Evolutionary conservation across 37 sponge, comb jelly and placozoan species (phyloP).

Genomic region (Oopsacas minuta): DNA sequence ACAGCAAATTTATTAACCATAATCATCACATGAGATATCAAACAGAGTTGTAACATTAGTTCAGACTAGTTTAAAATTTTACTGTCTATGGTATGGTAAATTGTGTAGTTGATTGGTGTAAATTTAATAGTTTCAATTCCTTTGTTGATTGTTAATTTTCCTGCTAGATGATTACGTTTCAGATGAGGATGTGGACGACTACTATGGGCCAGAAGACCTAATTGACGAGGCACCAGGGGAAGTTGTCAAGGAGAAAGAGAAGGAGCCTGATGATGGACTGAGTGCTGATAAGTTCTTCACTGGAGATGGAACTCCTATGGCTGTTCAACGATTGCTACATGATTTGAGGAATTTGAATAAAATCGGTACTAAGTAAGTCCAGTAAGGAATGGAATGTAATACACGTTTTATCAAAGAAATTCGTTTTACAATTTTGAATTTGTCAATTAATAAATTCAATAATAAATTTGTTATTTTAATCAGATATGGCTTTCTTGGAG

Average conservation of each 20-base stretch:
- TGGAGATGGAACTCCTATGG: constrained; percentile 53
- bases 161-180: not conserved
- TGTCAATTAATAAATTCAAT: too few relatives aligned
- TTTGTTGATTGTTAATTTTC: not conserved
- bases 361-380: constrained; percentile 30
- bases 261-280: not conserved
- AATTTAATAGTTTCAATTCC: too few relatives aligned
- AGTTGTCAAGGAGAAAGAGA: not conserved
- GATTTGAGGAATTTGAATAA: constrained; percentile 44
- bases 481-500: constrained; percentile 37
- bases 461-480: too few relatives aligned
- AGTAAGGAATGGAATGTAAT: too few relatives aligned
- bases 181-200: not conserved
- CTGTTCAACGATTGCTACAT: constrained; percentile 57
- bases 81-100: too few relatives aligned
- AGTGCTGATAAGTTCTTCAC: constrained; percentile 65
- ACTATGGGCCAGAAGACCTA: not conserved
- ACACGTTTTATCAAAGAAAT: too few relatives aligned
- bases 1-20: too few relatives aligned
- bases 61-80: too few relatives aligned
- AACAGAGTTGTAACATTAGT: too few relatives aligned
- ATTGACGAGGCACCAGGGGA: not conserved
- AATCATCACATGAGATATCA: too few relatives aligned
- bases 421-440: too few relatives aligned
- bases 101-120: too few relatives aligned